Evolutionary conservation across 2,113 vertebrate genomes (phyloP), one percentile per base, ranked within the genome.

Genomic region (Nothocercus nigrocapillus): DNA sequence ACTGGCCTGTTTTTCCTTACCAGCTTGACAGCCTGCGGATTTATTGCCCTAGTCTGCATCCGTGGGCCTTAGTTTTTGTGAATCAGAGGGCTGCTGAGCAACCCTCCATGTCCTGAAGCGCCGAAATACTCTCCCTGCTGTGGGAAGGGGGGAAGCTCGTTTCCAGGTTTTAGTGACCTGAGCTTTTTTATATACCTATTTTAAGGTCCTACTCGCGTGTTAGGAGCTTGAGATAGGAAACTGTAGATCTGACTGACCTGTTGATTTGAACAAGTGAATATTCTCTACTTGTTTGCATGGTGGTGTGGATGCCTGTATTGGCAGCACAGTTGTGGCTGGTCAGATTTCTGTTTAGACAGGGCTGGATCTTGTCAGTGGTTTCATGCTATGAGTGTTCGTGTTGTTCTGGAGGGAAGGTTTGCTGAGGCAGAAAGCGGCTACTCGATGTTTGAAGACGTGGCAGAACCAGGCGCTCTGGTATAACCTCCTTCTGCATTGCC

Each of bases 1-100:
- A 84, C 40, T 38, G 0, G 22, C 56, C 61, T 54, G 44, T 86
- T 92, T 83, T 80, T 36, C 45, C n/a, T 86, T 67, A 47, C 66
- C 38, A 61, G 63, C 68, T 88, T 78, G 64, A 92, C 66, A 86
- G 75, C 64, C 77, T 73, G 56, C 22, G 72, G 86, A 61, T 93
- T 92, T 90, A 89, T 86, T 92, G 53, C 36, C 61, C 56, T 72
- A 54, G 66, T 68, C 77, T 84, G 90, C 81, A 93, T 77, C 36
- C 72, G 13, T 0, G 11, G 88, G 68, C 45, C 92, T 88, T 70
- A 24, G 24, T 86, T 94, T 83, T 63, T 51, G 14, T 44, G 44
- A 44, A 15, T 44, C 44, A 44, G 44, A 59, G 5, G 44, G 75
- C 79, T 95, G 63, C 63, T 1, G 25, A 93, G 75, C 25, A 53